A percentile compares a stretch with the other conserved stretches of the same genome.
Conservation (phyloP, 2,888 invertebrate genomes). For the Idaea aversata region DNA sequence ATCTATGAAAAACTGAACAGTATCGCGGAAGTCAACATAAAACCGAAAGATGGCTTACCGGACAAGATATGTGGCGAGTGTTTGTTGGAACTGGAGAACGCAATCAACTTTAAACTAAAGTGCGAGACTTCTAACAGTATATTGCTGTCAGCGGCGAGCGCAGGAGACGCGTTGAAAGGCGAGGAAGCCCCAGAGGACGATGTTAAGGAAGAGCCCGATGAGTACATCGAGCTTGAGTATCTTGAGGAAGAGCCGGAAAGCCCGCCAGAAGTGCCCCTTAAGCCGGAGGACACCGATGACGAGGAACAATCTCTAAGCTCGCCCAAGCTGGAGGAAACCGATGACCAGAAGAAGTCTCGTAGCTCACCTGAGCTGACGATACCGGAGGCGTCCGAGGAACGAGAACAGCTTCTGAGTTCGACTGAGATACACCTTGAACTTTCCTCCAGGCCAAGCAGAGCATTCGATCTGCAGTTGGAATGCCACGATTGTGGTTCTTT, state of each 20-base stretch:
- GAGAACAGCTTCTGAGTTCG: background rate
- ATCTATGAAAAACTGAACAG: conserved; percentile 54
- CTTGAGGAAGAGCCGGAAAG: conserved; percentile 3
- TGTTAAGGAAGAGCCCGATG: conserved; percentile 14
- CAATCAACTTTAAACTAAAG: conserved; percentile 55
- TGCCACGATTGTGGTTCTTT: conserved; percentile 49
- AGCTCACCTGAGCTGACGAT: background rate
- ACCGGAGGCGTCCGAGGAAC: background rate
- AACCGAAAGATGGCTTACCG: conserved; percentile 55
- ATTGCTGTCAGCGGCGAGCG: conserved; percentile 31
- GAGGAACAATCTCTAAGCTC: background rate
- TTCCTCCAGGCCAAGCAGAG: conserved; percentile 28
- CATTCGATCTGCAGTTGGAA: conserved; percentile 42
- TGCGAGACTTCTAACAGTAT: conserved; percentile 54
- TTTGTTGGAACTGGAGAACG: conserved; percentile 53
- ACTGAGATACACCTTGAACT: background rate
- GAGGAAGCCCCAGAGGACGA: conserved; percentile 16
- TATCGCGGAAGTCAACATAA: conserved; percentile 54
- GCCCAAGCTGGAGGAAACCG: background rate
- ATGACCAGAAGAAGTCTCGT: background rate
- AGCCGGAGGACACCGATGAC: background rate
- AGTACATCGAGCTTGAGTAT: conserved; percentile 10
- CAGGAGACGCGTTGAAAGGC: conserved; percentile 14
- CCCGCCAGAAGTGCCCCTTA: background rate
- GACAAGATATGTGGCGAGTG: conserved; percentile 58